Percentiles rank a stretch among this genome's conserved stretches.
phyloP scores from a whole-genome alignment of 2,888 invertebrate genomes.

The Fragum whitleyi region DNA sequence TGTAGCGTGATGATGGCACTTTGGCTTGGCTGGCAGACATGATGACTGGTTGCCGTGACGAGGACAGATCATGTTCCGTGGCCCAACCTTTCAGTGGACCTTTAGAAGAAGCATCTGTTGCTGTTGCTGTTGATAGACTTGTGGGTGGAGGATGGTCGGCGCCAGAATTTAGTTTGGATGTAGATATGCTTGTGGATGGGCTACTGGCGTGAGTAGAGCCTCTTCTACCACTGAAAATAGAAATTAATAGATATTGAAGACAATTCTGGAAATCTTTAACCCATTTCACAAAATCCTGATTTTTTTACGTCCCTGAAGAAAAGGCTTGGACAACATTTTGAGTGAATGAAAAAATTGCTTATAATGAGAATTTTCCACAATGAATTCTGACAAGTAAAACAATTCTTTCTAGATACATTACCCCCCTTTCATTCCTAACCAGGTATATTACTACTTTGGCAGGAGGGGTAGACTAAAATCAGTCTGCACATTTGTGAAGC shows the following conservation, averaged over 20 bases:
- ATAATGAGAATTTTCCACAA: too few relatives aligned
- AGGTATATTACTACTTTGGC: too few relatives aligned
- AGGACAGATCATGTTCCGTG: constrained; percentile 63
- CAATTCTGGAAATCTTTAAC: background rate
- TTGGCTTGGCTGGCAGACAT: constrained; percentile 60
- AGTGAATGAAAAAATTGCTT: too few relatives aligned
- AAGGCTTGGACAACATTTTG: too few relatives aligned
- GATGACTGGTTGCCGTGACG: constrained; percentile 55
- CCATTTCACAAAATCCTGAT: background rate
- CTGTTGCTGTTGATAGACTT: constrained; percentile 10
- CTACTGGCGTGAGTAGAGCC: constrained; percentile 45
- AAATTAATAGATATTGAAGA: constrained; percentile 24
- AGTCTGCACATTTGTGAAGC: too few relatives aligned
- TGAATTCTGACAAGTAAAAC: too few relatives aligned
- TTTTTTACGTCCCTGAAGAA: too few relatives aligned
- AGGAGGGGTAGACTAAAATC: too few relatives aligned
- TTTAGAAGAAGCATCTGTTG: constrained; percentile 36
- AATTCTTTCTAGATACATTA: too few relatives aligned
- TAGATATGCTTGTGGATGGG: constrained; percentile 29
- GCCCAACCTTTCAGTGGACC: constrained; percentile 67
- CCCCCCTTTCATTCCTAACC: too few relatives aligned
- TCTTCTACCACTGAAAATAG: constrained; percentile 64
- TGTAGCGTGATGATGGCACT: constrained; percentile 42
- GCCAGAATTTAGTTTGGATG: constrained; percentile 18
- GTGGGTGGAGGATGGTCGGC: background rate